These are phyloP conservation scores for Drosophila lacertosa DNA, from an alignment of 1,140 invertebrate genomes.

Conservation along the genomic window DNA sequence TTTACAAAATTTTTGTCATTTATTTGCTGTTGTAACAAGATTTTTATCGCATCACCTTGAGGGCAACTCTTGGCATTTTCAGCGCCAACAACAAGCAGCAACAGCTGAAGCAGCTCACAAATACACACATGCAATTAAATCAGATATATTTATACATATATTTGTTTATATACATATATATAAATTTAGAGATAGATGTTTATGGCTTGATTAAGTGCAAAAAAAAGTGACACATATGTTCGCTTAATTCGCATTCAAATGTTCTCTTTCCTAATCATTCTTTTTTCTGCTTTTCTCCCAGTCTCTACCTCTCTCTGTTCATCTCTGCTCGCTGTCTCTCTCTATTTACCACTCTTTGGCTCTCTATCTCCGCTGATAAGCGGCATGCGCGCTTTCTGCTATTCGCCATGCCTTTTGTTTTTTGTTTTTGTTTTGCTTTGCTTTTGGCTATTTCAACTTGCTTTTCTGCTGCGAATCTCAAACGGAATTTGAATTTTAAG, in stretches of 20 bases:
- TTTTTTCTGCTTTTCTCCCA: no score
- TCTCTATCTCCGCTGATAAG: conserved; percentile 48
- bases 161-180: conserved; percentile 23
- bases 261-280: not conserved
- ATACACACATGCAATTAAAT: conserved; percentile 24
- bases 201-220: conserved; percentile 38
- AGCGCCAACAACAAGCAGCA: conserved; percentile 35
- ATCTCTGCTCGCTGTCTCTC: not conserved
- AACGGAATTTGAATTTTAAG: conserved; percentile 1
- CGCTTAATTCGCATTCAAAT: conserved; percentile 6
- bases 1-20: conserved; percentile 26
- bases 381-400: conserved; percentile 42
- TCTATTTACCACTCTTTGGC: conserved; percentile 35
- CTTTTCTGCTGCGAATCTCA: conserved; percentile 12
- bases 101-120: conserved; percentile 50
- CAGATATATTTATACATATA: conserved; percentile 23
- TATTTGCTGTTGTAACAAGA: conserved; percentile 36
- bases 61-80: conserved; percentile 41
- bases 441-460: conserved; percentile 26
- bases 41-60: conserved; percentile 59
- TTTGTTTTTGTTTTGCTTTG: conserved; percentile 45
- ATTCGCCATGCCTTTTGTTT: conserved; percentile 17
- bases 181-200: conserved; percentile 41
- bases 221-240: conserved; percentile 19
- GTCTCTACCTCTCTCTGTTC: not conserved